Conservation (phyloP, 2,113 vertebrate genomes). For the Electrona antarctica region DNA sequence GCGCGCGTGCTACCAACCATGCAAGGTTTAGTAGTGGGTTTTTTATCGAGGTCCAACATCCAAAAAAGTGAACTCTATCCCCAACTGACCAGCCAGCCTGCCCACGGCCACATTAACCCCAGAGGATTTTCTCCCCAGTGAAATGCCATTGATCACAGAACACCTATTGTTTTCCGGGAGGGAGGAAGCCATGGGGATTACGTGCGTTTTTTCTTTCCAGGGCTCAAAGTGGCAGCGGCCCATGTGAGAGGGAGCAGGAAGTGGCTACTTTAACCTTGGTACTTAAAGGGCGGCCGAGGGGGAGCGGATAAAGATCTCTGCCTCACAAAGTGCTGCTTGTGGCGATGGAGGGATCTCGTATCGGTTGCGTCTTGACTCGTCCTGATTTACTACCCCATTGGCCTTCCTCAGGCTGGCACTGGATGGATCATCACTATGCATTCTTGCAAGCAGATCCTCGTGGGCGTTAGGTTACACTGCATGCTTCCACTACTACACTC, state of each 20-base stretch:
- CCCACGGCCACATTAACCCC: slow-evolving; percentile 47
- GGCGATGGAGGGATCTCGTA: not conserved
- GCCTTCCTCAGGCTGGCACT: no score
- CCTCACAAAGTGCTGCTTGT: not conserved
- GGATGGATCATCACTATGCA: no score
- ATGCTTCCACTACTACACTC: no score
- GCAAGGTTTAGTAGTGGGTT: not conserved
- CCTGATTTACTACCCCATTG: no score
- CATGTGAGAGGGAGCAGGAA: slow-evolving; percentile 51
- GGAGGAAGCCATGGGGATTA: slow-evolving; percentile 64
- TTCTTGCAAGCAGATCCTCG: no score
- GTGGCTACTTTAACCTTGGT: slow-evolving; percentile 57
- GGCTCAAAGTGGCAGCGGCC: slow-evolving; percentile 39
- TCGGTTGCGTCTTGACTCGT: not conserved
- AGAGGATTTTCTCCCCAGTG: slow-evolving; percentile 58
- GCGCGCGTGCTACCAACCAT: no score
- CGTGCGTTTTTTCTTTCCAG: slow-evolving; percentile 38
- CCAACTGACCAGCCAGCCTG: slow-evolving; percentile 8
- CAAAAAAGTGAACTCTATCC: slow-evolving; percentile 57
- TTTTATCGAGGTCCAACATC: not conserved
- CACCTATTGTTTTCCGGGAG: slow-evolving; percentile 58
- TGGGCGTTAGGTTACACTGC: no score
- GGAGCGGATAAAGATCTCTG: not conserved
- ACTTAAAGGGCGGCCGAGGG: slow-evolving; percentile 16
- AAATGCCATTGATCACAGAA: slow-evolving; percentile 65